Evolutionary conservation across 2,888 invertebrate species (phyloP), one percentile per base, ranked within the genome.

Genomic region (Palloptera scutellata): DNA sequence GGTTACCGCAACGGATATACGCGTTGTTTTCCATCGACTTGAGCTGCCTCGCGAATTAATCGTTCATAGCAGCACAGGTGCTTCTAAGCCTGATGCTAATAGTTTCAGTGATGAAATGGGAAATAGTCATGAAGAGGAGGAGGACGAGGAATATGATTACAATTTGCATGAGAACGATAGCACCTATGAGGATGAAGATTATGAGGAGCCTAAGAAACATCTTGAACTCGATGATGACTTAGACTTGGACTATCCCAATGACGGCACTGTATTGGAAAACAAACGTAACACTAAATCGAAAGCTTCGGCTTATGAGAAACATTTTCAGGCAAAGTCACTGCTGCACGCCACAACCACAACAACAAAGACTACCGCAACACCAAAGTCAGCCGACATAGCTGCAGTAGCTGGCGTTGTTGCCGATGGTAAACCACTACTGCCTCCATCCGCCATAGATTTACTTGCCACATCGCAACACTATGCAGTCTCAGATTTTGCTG

Each of bases 1-100:
- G 98, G 97, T 98, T 15, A 99, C 99, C 0, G 98, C 98, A 10
- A 99, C 98, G 1, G 98, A 99, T 81, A 94, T 99, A 70, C 91
- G 94, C 75, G 94, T 99, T 1, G 92, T 97, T 1, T 96, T 98
- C 86, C 95, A 96, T 81, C 91, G 96, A 1, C 87, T 96, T 62
- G 92, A 94, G 83, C 90, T 94, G 90, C 91, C 91, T 17, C 87
- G 85, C 69, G 79, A 76, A 61, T 71, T 61, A 86, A 83, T 81
- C 52, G 67, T 75, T 0, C 69, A 66, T 1, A 68, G 69, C 1
- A 70, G 65, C 30, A 70, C 71, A n/a, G 62, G 52, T 19, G 69
- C 68, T 61, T 58, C 64, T n/a, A 79, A 78, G 42, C 67, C 74
- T 1, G 77, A 81, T 67, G 80, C 79, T 15, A 82, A 83, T 66